Evolutionary conservation across 2,888 invertebrate species (phyloP).

Genomic region (Rotaria magnacalcarata): DNA sequence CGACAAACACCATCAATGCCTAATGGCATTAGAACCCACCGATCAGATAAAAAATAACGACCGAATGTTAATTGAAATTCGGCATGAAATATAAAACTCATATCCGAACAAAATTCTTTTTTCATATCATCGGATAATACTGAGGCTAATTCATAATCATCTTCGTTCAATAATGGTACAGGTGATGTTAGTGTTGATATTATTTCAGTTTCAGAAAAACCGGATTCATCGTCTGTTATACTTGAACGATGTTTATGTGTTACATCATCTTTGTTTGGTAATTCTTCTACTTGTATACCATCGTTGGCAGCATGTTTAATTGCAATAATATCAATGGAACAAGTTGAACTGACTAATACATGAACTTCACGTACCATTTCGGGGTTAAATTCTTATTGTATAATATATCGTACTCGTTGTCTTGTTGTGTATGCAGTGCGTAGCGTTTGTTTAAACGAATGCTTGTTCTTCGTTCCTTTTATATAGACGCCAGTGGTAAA

Average conservation of each 20-base stretch:
- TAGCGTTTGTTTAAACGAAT: neutral
- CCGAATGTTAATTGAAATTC: constrained; percentile 35
- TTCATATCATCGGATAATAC: neutral
- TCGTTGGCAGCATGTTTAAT: neutral
- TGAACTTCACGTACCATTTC: neutral
- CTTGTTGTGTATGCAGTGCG: neutral
- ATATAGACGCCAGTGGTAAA: neutral
- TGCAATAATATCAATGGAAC: neutral
- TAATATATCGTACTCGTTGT: neutral
- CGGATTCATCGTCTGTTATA: neutral
- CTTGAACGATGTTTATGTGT: neutral
- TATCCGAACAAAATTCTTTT: constrained; percentile 31
- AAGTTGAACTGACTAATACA: neutral
- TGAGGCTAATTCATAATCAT: neutral
- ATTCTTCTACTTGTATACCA: neutral
- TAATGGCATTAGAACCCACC: neutral
- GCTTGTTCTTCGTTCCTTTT: neutral
- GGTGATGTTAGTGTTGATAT: neutral
- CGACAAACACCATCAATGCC: neutral
- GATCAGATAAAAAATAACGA: neutral
- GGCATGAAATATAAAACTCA: constrained; percentile 27
- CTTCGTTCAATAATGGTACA: neutral
- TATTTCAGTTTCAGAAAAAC: neutral
- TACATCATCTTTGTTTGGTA: neutral
- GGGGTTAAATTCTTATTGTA: neutral